Evolutionary conservation across 2,888 invertebrate genomes (phyloP).

Genomic region (Rhagophthalmus giganteus): DNA sequence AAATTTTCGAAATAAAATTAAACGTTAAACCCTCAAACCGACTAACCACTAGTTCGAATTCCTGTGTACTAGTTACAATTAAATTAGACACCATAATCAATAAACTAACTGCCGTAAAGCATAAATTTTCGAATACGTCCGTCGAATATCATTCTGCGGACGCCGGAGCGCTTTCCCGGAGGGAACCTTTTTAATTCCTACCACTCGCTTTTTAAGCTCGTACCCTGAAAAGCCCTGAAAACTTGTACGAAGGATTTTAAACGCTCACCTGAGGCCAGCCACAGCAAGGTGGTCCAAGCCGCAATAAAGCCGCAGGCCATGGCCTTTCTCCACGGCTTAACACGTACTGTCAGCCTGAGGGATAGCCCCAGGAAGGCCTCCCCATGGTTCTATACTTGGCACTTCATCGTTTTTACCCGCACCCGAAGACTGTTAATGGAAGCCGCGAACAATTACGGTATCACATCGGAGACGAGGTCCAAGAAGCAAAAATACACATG

Average conservation of each 20-base stretch:
- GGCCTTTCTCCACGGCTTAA: constrained; percentile 51
- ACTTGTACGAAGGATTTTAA: background rate
- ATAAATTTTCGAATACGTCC: constrained; percentile 6
- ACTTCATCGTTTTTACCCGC: constrained; percentile 30
- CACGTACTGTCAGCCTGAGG: constrained; percentile 61
- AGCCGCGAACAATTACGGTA: constrained; percentile 19
- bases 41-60: constrained; percentile 16
- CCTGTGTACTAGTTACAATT: constrained; percentile 34
- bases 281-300: constrained; percentile 55
- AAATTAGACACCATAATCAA: constrained; percentile 39
- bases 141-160: constrained; percentile 4
- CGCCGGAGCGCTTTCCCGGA: background rate
- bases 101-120: constrained; percentile 20
- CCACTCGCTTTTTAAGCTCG: too few species aligned
- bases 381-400: constrained; percentile 42
- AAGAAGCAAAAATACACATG: constrained; percentile 39
- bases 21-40: constrained; percentile 8
- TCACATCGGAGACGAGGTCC: constrained; percentile 28
- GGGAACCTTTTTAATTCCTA: too few species aligned
- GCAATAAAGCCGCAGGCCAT: constrained; percentile 52
- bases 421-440: constrained; percentile 17
- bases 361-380: constrained; percentile 60
- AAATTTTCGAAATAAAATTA: constrained; percentile 19
- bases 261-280: constrained; percentile 51
- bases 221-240: too few species aligned